Base-by-base conservation (phyloP, 2,888 invertebrate genomes). In the Meloe dianella region DNA sequence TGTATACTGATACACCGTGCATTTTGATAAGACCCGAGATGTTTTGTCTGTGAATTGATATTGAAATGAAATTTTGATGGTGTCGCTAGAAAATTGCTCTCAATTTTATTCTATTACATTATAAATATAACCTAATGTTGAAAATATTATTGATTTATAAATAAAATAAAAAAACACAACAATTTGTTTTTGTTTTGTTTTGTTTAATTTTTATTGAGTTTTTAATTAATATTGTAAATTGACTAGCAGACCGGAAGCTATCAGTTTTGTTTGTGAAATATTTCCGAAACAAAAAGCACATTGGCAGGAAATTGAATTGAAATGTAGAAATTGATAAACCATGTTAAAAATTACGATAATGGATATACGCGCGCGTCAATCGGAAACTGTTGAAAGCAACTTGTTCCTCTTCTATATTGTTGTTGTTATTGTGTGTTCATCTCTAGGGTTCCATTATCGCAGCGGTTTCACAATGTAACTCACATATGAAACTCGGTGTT, bases 341-440 rank as follows among this genome's bases (percentile, higher is more conserved):
- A 75, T 79, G 80, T 80, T 80, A 80, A 81, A 81, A 81, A 80
- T 80, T 80, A 78, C 79, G 76, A 78, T 80, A 81, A 81, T 80
- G 80, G 79, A 80, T 77, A n/a, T n/a, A n/a, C n/a, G n/a, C 74
- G 75, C 74, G 75, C 76, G 78, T 77, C 78, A 76, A 78, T 77
- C 78, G 77, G 77, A 79, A 75, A 72, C 51, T 22, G 51, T 51
- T 51, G 51, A 51, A 66, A 57, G 29, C 71, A 71, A 73, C 68
- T 66, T 51, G 51, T 12, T 51, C 51, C 51, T 51, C 22, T 51
- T 47, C 12, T 51, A 47, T 51, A 4, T 51, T 51, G 24, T 51
- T 51, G 51, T 22, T 51, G 22, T 20, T 24, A 2, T 51, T 22
- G 20, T 20, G 47, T 47, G 51, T 14, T 22, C 72, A 74, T 75